These are phyloP conservation scores for Acanthopagrus latus DNA, from an alignment of 2,797 vertebrate genomes.

Conservation along the genomic window DNA sequence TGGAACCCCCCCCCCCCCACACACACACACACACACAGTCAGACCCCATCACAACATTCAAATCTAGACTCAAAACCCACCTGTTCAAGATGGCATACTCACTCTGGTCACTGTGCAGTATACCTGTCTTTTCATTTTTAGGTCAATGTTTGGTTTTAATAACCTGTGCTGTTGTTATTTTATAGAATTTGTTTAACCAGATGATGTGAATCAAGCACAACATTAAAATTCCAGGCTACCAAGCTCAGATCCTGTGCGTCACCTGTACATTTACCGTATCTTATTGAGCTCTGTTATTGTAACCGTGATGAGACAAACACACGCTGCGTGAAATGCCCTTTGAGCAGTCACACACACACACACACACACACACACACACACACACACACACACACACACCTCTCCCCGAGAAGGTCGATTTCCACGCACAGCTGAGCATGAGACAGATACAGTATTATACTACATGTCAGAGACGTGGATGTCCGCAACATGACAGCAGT, in stretches of 20 bases:
- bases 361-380: constrained; percentile 16
- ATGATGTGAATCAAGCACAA: background rate
- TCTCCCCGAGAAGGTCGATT: constrained; percentile 35
- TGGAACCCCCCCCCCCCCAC: no score
- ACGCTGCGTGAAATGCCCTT: constrained; percentile 44
- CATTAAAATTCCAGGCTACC: background rate
- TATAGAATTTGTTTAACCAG: background rate
- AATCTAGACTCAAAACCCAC: no score
- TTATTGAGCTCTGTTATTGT: constrained; percentile 2
- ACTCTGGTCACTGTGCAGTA: no score
- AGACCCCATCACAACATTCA: no score
- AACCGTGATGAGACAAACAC: constrained; percentile 27
- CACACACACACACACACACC: constrained; percentile 4
- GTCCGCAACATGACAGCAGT: constrained; percentile 34
- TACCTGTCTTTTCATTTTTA: no score
- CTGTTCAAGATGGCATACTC: no score
- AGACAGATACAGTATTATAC: constrained; percentile 46
- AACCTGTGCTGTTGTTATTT: no score
- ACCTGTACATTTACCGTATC: background rate
- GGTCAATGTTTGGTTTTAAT: no score
- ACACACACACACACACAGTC: no score
- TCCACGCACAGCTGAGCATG: constrained; percentile 51
- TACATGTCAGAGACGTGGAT: constrained; percentile 7
- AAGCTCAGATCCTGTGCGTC: background rate
- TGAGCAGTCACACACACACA: constrained; percentile 16